These are phyloP conservation scores for Rotaria macrura DNA, from an alignment of 2,888 invertebrate species.

Conservation along the genomic window DNA sequence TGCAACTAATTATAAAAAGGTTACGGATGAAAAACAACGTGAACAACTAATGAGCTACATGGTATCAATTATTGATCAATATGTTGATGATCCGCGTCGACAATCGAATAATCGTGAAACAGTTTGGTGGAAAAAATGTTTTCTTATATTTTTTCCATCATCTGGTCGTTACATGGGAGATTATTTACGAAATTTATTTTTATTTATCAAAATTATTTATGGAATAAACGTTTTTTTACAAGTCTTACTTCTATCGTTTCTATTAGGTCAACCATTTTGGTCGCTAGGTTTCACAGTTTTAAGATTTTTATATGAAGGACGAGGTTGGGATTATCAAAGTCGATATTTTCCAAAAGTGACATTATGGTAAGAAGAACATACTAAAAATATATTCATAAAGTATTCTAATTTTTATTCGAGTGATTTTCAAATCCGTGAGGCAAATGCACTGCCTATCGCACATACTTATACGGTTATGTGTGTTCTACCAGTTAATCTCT, in stretches of 20 bases:
- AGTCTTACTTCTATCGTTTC: constrained; percentile 22
- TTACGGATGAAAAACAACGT: constrained; percentile 23
- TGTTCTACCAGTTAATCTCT: constrained; percentile 35
- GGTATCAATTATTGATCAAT: constrained; percentile 33
- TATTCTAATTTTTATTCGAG: not conserved
- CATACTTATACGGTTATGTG: constrained; percentile 36
- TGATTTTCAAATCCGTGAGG: constrained; percentile 33
- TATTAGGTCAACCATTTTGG: constrained; percentile 32
- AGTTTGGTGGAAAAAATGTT: not conserved
- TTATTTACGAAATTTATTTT: constrained; percentile 32
- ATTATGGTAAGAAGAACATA: not conserved
- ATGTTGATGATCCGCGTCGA: constrained; percentile 33
- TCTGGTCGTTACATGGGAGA: constrained; percentile 32
- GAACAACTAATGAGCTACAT: constrained; percentile 30
- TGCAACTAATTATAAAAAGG: constrained; percentile 30
- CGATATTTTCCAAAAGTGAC: constrained; percentile 33
- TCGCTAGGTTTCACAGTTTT: constrained; percentile 31
- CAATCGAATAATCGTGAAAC: constrained; percentile 26
- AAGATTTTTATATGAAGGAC: constrained; percentile 20
- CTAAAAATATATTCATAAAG: not conserved
- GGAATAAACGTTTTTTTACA: constrained; percentile 22
- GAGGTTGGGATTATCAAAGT: constrained; percentile 31
- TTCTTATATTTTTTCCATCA: not conserved
- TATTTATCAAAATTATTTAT: constrained; percentile 32
- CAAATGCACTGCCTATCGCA: constrained; percentile 20